A percentile compares a stretch with the other conserved stretches of the same genome.
These are phyloP conservation scores for Dorcus parallelipipedus DNA, from an alignment of 2,888 invertebrate species.

Conservation along the genomic window DNA sequence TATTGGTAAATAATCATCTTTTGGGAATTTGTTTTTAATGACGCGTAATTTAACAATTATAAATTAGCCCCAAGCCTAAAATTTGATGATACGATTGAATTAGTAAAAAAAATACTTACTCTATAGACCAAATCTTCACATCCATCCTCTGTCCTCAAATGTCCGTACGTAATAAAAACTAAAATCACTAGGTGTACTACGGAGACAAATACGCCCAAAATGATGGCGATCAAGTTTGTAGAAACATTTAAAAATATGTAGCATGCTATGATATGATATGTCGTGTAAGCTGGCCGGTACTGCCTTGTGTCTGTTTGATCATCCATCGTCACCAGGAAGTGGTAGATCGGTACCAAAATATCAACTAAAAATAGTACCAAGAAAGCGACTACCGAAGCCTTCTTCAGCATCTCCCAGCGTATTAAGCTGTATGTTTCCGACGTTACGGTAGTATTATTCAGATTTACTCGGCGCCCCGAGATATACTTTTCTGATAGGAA, in stretches of 20 bases:
- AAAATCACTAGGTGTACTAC: constrained; percentile 61
- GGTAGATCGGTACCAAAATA: constrained; percentile 63
- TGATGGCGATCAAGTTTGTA: constrained; percentile 65
- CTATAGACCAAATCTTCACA: not conserved
- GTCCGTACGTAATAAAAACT: constrained; percentile 54
- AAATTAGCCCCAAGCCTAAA: no score
- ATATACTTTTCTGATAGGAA: constrained; percentile 49
- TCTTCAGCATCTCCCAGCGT: not conserved
- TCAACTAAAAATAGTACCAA: constrained; percentile 55
- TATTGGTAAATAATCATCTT: no score
- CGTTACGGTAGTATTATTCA: no score
- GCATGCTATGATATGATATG: constrained; percentile 71
- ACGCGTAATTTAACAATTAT: no score
- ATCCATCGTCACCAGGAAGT: constrained; percentile 48
- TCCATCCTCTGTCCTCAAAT: no score
- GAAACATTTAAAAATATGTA: constrained; percentile 83
- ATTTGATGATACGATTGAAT: no score
- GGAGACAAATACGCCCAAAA: constrained; percentile 68
- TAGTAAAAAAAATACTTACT: not conserved
- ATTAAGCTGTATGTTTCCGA: no score
- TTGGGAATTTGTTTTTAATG: no score
- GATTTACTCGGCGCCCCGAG: no score
- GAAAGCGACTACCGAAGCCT: constrained; percentile 37
- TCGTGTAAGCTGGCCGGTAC: constrained; percentile 67
- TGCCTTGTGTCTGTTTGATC: constrained; percentile 18